phyloP scores from a whole-genome alignment of 1,140 invertebrate species.

The Gryllus bimaculatus region DNA sequence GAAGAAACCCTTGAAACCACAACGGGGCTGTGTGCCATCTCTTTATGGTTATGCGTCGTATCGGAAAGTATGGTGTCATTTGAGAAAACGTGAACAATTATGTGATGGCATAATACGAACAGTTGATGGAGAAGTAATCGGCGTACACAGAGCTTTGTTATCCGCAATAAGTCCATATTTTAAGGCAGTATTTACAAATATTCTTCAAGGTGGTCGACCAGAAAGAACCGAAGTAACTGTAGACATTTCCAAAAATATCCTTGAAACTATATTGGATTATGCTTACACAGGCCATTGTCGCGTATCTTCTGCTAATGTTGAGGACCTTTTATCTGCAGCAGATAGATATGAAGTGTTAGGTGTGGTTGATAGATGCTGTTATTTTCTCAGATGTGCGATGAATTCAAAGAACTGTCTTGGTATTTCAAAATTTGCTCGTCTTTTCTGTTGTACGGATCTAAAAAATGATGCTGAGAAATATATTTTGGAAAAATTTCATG shows the following conservation, averaged over 20 bases:
- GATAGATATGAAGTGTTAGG: slow-evolving; percentile 53
- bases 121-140: slow-evolving; percentile 3
- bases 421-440: slow-evolving; percentile 59
- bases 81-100: neutral
- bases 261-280: slow-evolving; percentile 50
- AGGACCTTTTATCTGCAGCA: slow-evolving; percentile 46
- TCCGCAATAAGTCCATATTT: slow-evolving; percentile 33
- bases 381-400: slow-evolving; percentile 41
- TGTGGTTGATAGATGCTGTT: slow-evolving; percentile 54
- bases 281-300: slow-evolving; percentile 52
- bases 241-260: slow-evolving; percentile 35
- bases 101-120: neutral
- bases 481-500: slow-evolving; percentile 27
- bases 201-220: slow-evolving; percentile 40
- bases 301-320: slow-evolving; percentile 48
- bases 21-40: neutral
- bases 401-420: slow-evolving; percentile 51
- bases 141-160: slow-evolving; percentile 5
- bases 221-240: slow-evolving; percentile 42
- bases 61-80: neutral
- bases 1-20: neutral
- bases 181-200: slow-evolving; percentile 53
- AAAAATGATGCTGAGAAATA: slow-evolving; percentile 41
- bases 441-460: slow-evolving; percentile 53
- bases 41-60: neutral